phyloP scores from a whole-genome alignment of 2,113 vertebrate species.

The Tetrax tetrax region DNA sequence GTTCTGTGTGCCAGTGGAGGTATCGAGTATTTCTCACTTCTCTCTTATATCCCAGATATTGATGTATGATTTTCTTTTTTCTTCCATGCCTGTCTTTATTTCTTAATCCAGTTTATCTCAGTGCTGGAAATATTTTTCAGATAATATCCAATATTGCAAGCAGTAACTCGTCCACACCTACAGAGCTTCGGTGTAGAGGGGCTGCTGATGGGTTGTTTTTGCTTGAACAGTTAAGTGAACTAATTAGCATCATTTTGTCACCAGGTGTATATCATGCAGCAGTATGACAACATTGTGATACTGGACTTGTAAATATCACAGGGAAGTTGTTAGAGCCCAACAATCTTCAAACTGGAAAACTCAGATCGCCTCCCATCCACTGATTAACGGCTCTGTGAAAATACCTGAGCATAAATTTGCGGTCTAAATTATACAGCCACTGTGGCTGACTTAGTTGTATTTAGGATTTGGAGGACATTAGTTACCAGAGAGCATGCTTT shows the following conservation, averaged over 20 bases:
- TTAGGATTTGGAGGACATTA: neutral
- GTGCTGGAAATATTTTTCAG: neutral
- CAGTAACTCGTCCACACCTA: neutral
- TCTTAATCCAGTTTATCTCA: neutral
- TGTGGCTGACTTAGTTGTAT: neutral
- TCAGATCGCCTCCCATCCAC: neutral
- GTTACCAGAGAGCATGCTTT: neutral
- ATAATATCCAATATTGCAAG: neutral
- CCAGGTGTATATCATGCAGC: neutral
- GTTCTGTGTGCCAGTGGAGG: rapidly evolving
- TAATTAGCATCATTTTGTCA: neutral
- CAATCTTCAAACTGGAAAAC: neutral
- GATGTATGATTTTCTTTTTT: neutral
- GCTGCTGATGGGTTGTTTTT: neutral
- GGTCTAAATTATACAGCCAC: neutral
- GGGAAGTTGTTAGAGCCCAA: neutral
- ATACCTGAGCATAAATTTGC: neutral
- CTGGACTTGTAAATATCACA: neutral
- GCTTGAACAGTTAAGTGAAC: neutral
- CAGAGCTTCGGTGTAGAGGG: neutral
- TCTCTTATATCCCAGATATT: neutral
- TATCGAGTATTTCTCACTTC: neutral
- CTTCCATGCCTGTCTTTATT: neutral
- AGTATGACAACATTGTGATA: neutral
- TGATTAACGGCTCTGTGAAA: neutral